Percentiles rank a stretch among this genome's conserved stretches.
These are phyloP conservation scores for Drosophila aldrichi DNA, from an alignment of 2,888 invertebrate genomes.

Conservation along the genomic window DNA sequence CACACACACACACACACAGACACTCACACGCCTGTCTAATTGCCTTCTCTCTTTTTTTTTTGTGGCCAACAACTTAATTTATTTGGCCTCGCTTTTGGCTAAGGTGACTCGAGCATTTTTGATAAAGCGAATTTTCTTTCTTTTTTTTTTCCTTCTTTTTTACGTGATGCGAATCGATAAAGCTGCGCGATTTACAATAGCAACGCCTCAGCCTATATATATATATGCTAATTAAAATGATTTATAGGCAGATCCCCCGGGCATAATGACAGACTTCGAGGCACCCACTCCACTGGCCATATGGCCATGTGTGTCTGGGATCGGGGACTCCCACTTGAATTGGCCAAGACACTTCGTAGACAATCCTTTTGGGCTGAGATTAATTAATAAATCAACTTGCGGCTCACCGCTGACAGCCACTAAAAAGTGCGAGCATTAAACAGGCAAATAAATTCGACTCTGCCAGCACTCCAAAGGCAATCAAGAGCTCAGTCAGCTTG, in stretches of 20 bases:
- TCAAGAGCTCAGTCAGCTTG: conserved; percentile 20
- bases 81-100: conserved; percentile 38
- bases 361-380: conserved; percentile 12
- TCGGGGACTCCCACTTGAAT: conserved; percentile 17
- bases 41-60: conserved; percentile 37
- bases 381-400: conserved; percentile 66
- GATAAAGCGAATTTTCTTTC: conserved; percentile 42
- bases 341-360: neutral
- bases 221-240: conserved; percentile 72
- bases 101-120: conserved; percentile 47
- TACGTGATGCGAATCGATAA: conserved; percentile 57
- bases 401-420: conserved; percentile 23
- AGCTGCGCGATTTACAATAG: conserved; percentile 39
- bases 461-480: conserved; percentile 27
- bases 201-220: conserved; percentile 18
- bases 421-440: conserved; percentile 42
- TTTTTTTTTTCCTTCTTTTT: neutral
- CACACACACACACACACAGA: too few species aligned
- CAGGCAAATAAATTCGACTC: conserved; percentile 56
- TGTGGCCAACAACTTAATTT: conserved; percentile 72
- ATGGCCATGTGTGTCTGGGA: conserved; percentile 32
- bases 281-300: conserved; percentile 20
- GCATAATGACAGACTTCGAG: conserved; percentile 16
- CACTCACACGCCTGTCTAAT: conserved; percentile 12
- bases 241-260: conserved; percentile 52